A percentile compares a stretch with the other conserved stretches of the same genome.
These are phyloP conservation scores for Leptothorax acervorum DNA, from an alignment of 2,888 invertebrate genomes.

Conservation along the genomic window DNA sequence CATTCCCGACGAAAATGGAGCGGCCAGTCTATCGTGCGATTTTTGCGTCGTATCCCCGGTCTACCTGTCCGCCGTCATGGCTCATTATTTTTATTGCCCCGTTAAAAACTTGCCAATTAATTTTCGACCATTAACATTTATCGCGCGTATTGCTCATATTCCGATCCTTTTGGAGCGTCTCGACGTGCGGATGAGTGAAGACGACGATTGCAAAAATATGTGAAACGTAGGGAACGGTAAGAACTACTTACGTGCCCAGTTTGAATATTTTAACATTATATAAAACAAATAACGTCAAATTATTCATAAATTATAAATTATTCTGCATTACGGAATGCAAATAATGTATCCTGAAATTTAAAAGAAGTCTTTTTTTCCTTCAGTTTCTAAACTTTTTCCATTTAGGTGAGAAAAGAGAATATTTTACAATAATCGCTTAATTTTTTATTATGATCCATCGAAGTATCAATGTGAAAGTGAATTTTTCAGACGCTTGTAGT, in stretches of 20 bases:
- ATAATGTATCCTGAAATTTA: not conserved
- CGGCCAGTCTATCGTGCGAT: slow-evolving; percentile 42
- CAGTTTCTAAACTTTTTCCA: not conserved
- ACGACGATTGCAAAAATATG: slow-evolving; percentile 7
- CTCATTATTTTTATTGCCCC: slow-evolving; percentile 51
- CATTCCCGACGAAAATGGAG: slow-evolving; percentile 50
- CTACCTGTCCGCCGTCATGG: slow-evolving; percentile 34
- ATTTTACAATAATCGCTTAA: not conserved
- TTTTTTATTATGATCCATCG: no score
- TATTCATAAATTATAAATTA: not conserved
- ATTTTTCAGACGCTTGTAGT: not conserved
- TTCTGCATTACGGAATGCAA: not conserved
- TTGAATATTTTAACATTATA: not conserved
- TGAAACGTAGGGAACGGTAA: not conserved
- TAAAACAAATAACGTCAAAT: not conserved
- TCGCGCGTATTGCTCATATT: not conserved
- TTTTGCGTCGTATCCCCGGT: slow-evolving; percentile 17
- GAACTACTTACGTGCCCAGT: not conserved
- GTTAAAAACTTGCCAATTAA: slow-evolving; percentile 54
- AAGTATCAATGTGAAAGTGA: not conserved
- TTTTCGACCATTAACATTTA: slow-evolving; percentile 44
- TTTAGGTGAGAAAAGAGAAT: not conserved
- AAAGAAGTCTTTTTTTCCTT: not conserved
- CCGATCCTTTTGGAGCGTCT: slow-evolving; percentile 1
- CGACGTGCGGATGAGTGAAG: not conserved